Percentiles rank a stretch among this genome's conserved stretches.
These are phyloP conservation scores for Mesaphorura yosii DNA, from an alignment of 1,140 invertebrate species.

Conservation along the genomic window DNA sequence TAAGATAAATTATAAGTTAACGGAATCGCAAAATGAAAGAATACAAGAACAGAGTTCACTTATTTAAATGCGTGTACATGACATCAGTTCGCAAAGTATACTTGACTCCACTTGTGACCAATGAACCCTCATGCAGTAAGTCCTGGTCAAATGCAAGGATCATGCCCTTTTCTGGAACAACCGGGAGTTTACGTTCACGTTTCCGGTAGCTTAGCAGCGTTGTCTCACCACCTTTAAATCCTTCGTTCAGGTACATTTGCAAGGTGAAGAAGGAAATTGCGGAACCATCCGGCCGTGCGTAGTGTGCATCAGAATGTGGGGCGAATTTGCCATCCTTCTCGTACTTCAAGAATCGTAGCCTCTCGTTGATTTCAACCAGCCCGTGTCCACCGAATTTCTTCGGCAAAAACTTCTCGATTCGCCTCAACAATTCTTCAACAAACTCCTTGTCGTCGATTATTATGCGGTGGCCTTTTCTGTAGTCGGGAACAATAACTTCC, in stretches of 20 bases:
- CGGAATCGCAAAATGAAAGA: no score
- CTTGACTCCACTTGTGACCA: conserved; percentile 7
- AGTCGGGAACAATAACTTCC: not conserved
- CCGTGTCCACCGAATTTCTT: not conserved
- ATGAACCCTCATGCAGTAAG: conserved; percentile 12
- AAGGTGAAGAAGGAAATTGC: conserved; percentile 10
- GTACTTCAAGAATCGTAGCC: conserved; percentile 20
- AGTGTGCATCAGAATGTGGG: conserved; percentile 6
- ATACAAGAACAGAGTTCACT: no score
- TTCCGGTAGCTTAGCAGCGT: conserved; percentile 8
- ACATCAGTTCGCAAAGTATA: conserved; percentile 20
- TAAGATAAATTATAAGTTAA: no score
- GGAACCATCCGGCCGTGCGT: not conserved
- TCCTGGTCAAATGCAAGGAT: conserved; percentile 18
- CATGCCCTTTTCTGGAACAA: conserved; percentile 17
- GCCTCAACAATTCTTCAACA: not conserved
- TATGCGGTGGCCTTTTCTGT: conserved; percentile 8
- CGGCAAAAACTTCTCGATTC: conserved; percentile 12
- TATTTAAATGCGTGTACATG: no score
- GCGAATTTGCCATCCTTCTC: conserved; percentile 7
- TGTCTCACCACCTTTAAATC: conserved; percentile 19
- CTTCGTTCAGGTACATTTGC: conserved; percentile 24
- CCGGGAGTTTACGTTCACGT: not conserved
- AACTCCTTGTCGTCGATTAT: conserved; percentile 22
- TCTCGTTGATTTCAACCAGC: conserved; percentile 13